Evolutionary conservation across 2,113 vertebrate species (phyloP), one percentile per base, ranked within the genome.

Genomic region (Ageneiosus marmoratus): DNA sequence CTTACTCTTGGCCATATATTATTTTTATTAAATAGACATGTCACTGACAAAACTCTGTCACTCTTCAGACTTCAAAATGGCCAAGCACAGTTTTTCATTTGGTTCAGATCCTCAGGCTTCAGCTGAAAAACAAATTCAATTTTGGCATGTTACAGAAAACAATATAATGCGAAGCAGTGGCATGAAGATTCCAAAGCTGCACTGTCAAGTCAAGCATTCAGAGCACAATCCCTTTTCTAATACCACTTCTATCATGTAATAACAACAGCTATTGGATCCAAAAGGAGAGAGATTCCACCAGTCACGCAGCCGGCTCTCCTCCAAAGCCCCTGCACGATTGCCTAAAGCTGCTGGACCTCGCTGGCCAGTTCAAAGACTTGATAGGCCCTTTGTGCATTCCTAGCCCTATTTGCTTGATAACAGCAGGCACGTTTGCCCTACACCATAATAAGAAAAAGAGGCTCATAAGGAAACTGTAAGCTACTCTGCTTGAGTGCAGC

Each of bases 201-300:
- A 29, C 20, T 86, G 75, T 86, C 77, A 72, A 62, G 60, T 83
- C 82, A 77, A 77, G 72, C 81, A 87, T 89, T 83, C 88, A 77
- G 75, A 80, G 85, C 50, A 60, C 84, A 86, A 91, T 89, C 87
- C 89, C 88, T 85, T 73, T 88, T 85, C 58, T 91, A 92, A 92
- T 91, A 80, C 91, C 79, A 51, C 88, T 90, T 91, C 87, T 91
- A 89, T 90, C 88, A 88, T 88, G 89, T 85, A 91, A 93, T 90
- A 93, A 92, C 91, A 91, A 16, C 18, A 63, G 84, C 87, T 88
- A 85, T 89, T 88, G 85, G 76, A 77, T 90, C 88, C 91, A 91
- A 88, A 41, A 90, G 88, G 85, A 79, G 69, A 89, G 44, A 88
- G 82, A 88, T 90, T 90, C 72, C 62, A 81, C 60, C 85, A 86